Conservation (phyloP, 1,140 invertebrate species). For the Ips nitidus region DNA sequence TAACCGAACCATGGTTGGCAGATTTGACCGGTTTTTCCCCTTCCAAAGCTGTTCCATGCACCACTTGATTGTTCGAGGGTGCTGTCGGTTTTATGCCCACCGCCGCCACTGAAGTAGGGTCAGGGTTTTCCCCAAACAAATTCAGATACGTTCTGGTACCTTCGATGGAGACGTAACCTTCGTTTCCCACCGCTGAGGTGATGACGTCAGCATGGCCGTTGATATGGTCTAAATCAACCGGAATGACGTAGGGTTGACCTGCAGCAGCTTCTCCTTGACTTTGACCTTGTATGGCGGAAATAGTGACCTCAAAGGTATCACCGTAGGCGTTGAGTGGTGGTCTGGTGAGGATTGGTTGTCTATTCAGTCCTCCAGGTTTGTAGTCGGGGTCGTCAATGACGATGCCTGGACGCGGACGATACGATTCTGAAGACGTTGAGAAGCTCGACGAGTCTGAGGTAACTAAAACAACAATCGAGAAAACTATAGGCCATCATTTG, state of each 20-base stretch:
- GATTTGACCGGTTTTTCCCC: slow-evolving; percentile 48
- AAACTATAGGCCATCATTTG: too few species aligned
- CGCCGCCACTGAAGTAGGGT: slow-evolving; percentile 40
- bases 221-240: slow-evolving; percentile 51
- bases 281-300: slow-evolving; percentile 83
- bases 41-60: slow-evolving; percentile 58
- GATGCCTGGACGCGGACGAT: slow-evolving; percentile 76
- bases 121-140: slow-evolving; percentile 64
- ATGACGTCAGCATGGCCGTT: slow-evolving; percentile 63
- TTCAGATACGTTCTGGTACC: slow-evolving; percentile 87
- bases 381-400: slow-evolving; percentile 80
- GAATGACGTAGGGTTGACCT: slow-evolving; percentile 58
- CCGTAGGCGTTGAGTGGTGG: slow-evolving; percentile 57
- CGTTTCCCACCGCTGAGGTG: slow-evolving; percentile 72
- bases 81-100: slow-evolving; percentile 46
- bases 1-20: slow-evolving; percentile 40
- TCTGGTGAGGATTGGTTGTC: slow-evolving; percentile 48
- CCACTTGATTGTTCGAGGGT: slow-evolving; percentile 48
- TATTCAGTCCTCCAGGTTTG: slow-evolving; percentile 61
- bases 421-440: slow-evolving; percentile 45
- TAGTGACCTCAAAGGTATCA: slow-evolving; percentile 85
- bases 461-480: too few species aligned
- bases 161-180: slow-evolving; percentile 90
- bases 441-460: not conserved
- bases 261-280: slow-evolving; percentile 53